Conservation (phyloP, 2,888 invertebrate species). For the Zootermopsis nevadensis region DNA sequence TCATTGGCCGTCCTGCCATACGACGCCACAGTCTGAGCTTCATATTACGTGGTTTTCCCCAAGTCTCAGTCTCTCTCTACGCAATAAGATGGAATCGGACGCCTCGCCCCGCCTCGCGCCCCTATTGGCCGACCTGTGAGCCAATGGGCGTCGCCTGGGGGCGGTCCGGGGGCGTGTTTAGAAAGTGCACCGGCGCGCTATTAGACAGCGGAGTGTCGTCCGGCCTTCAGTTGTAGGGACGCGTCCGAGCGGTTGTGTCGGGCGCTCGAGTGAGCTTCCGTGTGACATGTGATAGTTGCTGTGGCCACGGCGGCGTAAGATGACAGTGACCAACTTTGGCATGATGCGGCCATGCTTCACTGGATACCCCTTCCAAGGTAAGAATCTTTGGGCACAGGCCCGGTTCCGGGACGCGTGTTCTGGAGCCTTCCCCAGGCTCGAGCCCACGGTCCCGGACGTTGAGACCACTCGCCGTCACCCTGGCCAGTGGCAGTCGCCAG, state of each 20-base stretch:
- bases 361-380: constrained; percentile 68
- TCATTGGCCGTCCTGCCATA: too few relatives aligned
- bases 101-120: neutral
- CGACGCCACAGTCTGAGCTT: too few relatives aligned
- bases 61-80: too few relatives aligned
- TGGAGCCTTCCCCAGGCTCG: too few relatives aligned
- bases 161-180: neutral
- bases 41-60: too few relatives aligned
- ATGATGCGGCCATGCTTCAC: constrained; percentile 67
- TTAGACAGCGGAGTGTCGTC: neutral
- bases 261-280: neutral
- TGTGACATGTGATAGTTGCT: neutral
- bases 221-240: neutral
- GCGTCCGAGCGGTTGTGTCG: neutral
- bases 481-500: too few relatives aligned
- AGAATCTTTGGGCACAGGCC: too few relatives aligned
- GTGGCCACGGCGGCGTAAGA: constrained; percentile 56
- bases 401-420: too few relatives aligned
- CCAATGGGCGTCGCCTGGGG: neutral
- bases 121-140: neutral
- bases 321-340: constrained; percentile 66
- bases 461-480: too few relatives aligned
- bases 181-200: neutral
- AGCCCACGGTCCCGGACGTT: too few relatives aligned
- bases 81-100: neutral